Evolutionary conservation across 1,140 invertebrate species (phyloP).

Genomic region (Diploscapter pachys): DNA sequence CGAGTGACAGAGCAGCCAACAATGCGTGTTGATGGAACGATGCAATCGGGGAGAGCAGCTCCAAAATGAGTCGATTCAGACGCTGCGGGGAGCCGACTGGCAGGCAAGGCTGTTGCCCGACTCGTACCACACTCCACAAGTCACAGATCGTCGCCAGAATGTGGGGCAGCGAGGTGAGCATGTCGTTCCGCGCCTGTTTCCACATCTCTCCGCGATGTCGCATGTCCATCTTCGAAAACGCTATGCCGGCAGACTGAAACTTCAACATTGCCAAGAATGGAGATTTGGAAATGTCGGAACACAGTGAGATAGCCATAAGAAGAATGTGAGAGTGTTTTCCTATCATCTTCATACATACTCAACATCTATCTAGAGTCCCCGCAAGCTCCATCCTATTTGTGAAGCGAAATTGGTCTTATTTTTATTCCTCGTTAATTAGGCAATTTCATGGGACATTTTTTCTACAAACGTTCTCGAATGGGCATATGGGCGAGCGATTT

Average conservation of each 20-base stretch:
- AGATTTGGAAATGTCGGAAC: too few species aligned
- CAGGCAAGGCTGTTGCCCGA: background rate
- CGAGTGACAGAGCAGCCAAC: constrained; percentile 78
- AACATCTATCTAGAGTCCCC: too few species aligned
- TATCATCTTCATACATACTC: too few species aligned
- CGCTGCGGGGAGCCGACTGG: constrained; percentile 59
- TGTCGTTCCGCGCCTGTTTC: constrained; percentile 69
- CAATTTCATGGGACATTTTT: too few species aligned
- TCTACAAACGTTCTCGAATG: too few species aligned
- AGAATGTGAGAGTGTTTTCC: too few species aligned
- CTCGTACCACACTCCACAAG: constrained; percentile 73
- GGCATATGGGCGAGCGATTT: too few species aligned
- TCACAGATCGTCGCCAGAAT: constrained; percentile 76
- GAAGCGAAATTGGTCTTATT: too few species aligned
- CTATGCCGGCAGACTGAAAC: background rate
- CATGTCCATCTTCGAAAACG: constrained; percentile 11
- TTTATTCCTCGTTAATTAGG: too few species aligned
- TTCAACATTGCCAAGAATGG: too few species aligned
- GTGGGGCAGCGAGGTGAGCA: constrained; percentile 75
- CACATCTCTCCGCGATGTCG: constrained; percentile 9
- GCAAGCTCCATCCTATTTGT: too few species aligned
- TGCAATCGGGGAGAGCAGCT: constrained; percentile 81
- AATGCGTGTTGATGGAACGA: constrained; percentile 79
- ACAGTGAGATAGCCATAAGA: too few species aligned
- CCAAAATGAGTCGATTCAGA: constrained; percentile 75